A percentile compares a stretch with the other conserved stretches of the same genome.
Evolutionary conservation across 2,888 invertebrate genomes (phyloP).

Genomic region (Sepioteuthis lessoniana): DNA sequence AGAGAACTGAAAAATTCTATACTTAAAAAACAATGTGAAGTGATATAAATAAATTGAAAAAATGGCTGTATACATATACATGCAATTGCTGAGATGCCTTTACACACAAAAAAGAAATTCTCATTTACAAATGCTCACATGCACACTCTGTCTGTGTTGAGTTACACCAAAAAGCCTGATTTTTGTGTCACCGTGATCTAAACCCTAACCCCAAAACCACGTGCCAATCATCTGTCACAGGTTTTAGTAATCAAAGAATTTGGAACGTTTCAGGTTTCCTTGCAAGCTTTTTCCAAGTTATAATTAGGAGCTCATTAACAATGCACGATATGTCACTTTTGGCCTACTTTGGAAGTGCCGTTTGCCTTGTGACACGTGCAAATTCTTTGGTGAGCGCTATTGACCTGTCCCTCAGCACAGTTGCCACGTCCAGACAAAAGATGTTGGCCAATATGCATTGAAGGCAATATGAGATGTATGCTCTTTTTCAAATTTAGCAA

Average conservation of each 20-base stretch:
- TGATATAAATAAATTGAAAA: too few species aligned
- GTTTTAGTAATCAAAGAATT: slow-evolving; percentile 13
- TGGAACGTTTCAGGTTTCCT: background rate
- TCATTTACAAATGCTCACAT: background rate
- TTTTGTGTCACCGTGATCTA: background rate
- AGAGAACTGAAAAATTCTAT: too few species aligned
- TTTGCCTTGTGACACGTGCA: background rate
- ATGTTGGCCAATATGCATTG: slow-evolving; percentile 3
- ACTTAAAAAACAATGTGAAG: too few species aligned
- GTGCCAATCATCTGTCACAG: background rate
- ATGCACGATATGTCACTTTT: background rate
- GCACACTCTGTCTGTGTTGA: background rate
- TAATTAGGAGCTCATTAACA: slow-evolving; percentile 33
- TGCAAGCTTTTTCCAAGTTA: background rate
- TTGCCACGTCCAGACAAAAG: slow-evolving; percentile 10
- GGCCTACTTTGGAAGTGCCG: background rate
- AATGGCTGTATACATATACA: too few species aligned
- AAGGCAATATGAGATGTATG: background rate
- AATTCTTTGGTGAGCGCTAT: slow-evolving; percentile 4
- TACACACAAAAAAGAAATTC: background rate
- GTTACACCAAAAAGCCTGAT: background rate
- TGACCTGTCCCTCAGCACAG: background rate
- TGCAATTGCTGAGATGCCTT: too few species aligned
- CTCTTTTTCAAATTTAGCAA: slow-evolving; percentile 23
- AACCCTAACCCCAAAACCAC: slow-evolving; percentile 2